Evolutionary conservation across 2,113 vertebrate species (phyloP).

Genomic region (Scytalopus superciliaris): DNA sequence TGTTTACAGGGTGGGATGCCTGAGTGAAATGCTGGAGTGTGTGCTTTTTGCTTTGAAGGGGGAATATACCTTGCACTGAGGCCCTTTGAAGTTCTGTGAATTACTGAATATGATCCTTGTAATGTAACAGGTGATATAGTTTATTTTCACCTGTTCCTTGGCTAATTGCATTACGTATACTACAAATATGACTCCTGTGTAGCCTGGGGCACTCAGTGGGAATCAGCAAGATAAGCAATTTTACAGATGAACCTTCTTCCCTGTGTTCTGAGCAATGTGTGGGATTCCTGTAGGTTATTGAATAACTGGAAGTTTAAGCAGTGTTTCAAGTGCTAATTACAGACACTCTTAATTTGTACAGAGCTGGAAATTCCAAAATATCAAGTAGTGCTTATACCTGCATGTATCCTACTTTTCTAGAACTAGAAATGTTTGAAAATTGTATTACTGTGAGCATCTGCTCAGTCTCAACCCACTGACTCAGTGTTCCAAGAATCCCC

Average conservation of each 20-base stretch:
- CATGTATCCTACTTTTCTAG: conserved; percentile 14
- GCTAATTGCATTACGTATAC: neutral
- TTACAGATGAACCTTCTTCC: neutral
- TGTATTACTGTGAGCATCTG: conserved; percentile 8
- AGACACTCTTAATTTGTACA: conserved; percentile 14
- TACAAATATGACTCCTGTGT: neutral
- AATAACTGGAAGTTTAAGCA: conserved; percentile 39
- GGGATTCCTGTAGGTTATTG: neutral
- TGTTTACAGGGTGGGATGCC: conserved; percentile 29
- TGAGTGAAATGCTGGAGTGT: neutral
- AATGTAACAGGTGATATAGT: neutral
- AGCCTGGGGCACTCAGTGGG: neutral
- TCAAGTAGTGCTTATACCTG: conserved; percentile 42
- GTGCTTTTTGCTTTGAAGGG: neutral
- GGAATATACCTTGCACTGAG: neutral
- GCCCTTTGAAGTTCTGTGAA: conserved; percentile 2
- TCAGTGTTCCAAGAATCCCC: neutral
- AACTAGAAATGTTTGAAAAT: neutral
- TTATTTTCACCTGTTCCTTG: conserved; percentile 7
- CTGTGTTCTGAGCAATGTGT: neutral
- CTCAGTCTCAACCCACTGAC: neutral
- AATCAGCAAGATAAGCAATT: conserved; percentile 26
- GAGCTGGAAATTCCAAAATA: conserved; percentile 33
- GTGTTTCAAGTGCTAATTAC: conserved; percentile 22
- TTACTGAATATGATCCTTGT: neutral